Percentiles rank a stretch among this genome's conserved stretches.
Evolutionary conservation across 2,113 vertebrate species (phyloP).

Genomic region (Ardeotis arabs): DNA sequence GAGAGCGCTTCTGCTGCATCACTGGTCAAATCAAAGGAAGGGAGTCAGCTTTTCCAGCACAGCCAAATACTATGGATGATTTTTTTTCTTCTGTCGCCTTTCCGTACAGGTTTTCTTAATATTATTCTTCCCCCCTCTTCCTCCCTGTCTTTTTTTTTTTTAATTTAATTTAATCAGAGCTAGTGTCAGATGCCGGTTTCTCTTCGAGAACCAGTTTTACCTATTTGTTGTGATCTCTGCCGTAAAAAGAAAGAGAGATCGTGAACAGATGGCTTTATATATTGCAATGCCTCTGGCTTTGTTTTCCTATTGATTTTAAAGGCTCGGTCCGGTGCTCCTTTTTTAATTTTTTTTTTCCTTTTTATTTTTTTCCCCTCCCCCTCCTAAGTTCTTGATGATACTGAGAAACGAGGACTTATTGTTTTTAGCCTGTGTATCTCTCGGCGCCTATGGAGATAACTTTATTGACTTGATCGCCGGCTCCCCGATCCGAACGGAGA

Average conservation of each 20-base stretch:
- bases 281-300: conserved; percentile 11
- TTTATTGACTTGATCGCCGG: conserved; percentile 54
- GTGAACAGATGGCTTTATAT: conserved; percentile 39
- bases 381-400: conserved; percentile 53
- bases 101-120: conserved; percentile 40
- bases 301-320: conserved; percentile 35
- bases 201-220: background rate
- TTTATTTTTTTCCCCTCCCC: background rate
- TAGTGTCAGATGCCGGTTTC: background rate
- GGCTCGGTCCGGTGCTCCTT: background rate
- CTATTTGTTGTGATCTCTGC: conserved; percentile 7
- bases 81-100: conserved; percentile 28
- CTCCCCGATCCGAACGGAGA: conserved; percentile 22
- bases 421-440: conserved; percentile 12
- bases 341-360: background rate
- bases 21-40: conserved; percentile 50
- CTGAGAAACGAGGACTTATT: conserved; percentile 53
- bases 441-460: conserved; percentile 59
- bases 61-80: conserved; percentile 61
- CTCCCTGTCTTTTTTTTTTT: background rate
- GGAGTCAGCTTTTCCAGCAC: conserved; percentile 47
- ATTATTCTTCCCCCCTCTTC: background rate
- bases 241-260: conserved; percentile 16
- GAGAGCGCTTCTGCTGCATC: conserved; percentile 60
- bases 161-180: background rate